These are phyloP conservation scores for Calyptommatus sinebrachiatus DNA, from an alignment of 2,113 vertebrate species.

Conservation along the genomic window DNA sequence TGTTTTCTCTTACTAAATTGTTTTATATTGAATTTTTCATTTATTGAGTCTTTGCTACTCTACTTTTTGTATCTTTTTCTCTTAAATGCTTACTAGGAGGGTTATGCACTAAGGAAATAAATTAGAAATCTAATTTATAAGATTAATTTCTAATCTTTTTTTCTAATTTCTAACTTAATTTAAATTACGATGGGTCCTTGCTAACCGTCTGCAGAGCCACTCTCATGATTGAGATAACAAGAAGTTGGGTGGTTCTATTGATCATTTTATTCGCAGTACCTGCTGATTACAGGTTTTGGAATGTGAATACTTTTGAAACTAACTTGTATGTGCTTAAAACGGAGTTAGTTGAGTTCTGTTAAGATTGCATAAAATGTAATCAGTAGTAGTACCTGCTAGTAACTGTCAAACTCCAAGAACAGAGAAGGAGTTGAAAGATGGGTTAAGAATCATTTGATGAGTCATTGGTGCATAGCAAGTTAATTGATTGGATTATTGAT, in stretches of 20 bases:
- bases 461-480: neutral
- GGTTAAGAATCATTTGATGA: neutral
- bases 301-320: fast-evolving
- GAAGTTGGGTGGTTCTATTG: slow-evolving; percentile 40
- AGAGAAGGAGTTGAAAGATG: neutral
- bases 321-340: neutral
- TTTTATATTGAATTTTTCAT: neutral
- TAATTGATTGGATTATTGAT: neutral
- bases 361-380: neutral
- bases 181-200: neutral
- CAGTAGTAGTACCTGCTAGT: too few relatives aligned
- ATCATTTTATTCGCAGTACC: neutral
- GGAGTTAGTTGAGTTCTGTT: neutral
- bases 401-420: neutral
- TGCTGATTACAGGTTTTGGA: neutral
- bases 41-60: too few relatives aligned
- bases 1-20: too few relatives aligned
- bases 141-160: neutral
- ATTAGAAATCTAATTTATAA: neutral
- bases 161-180: neutral
- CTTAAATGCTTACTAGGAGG: too few relatives aligned
- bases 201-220: neutral
- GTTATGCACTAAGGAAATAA: too few relatives aligned
- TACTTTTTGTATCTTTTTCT: too few relatives aligned
- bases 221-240: neutral